Conservation (phyloP, 2,888 invertebrate species). For the Vannuccia rotundouncinata region DNA sequence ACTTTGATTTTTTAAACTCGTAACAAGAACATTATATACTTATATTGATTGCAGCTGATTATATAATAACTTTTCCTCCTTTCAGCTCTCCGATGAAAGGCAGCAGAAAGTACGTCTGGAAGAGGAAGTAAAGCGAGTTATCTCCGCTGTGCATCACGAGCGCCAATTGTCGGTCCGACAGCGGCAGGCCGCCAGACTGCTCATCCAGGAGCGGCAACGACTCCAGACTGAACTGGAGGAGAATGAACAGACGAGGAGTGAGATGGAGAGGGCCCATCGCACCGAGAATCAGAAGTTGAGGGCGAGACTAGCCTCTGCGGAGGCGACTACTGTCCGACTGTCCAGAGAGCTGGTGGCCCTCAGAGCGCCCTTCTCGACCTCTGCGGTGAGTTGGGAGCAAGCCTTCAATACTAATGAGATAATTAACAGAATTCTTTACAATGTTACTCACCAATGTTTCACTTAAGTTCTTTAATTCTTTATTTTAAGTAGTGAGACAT, state of each 20-base stretch:
- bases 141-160: conserved; percentile 50
- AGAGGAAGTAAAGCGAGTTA: conserved; percentile 52
- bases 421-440: too few relatives aligned
- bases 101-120: conserved; percentile 44
- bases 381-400: too few relatives aligned
- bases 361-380: neutral
- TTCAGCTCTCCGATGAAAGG: neutral
- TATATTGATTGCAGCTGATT: too few relatives aligned
- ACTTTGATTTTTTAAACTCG: too few relatives aligned
- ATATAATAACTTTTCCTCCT: neutral
- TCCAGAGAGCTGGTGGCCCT: conserved; percentile 1
- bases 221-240: neutral
- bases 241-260: neutral
- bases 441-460: too few relatives aligned
- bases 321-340: neutral
- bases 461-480: too few relatives aligned
- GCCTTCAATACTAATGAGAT: too few relatives aligned
- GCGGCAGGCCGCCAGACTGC: conserved; percentile 1
- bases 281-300: neutral
- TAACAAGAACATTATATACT: too few relatives aligned
- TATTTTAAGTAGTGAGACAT: too few relatives aligned
- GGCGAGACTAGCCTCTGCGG: neutral
- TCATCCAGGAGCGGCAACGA: conserved; percentile 8
- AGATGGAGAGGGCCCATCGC: neutral
- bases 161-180: conserved; percentile 45